Base-by-base conservation (phyloP, 2,888 invertebrate species). In the Orthosia incerta region DNA sequence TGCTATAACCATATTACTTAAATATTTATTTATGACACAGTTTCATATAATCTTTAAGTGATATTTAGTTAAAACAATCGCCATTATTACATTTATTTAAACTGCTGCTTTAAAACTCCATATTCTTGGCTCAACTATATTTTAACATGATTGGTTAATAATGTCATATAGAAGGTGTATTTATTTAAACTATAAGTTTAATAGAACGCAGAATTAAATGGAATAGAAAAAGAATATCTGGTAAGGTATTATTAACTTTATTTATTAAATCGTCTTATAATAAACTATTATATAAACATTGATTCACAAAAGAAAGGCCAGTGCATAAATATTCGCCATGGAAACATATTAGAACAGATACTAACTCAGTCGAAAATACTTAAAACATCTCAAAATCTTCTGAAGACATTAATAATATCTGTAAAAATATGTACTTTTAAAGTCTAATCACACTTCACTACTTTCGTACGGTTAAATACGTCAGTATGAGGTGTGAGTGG, bases 221-320 rank as follows among this genome's bases (percentile, higher is more conserved):
- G 65, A 61, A 74, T 39, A 83, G 63, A 77, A 87, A 77, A 70
- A 74, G 59, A 79, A 53, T 23, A 77, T 70, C 69, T 80, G 88
- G 87, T 86, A 86, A 86, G 88, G 86, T 86, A 86, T 87, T 86
- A 86, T 87, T 86, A 86, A 79, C 81, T 86, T 86, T 86, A 86
- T 88, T 86, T 68, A 86, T 88, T 86, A 64, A 86, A 81, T 85
- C 65, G 72, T 84, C 85, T 88, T 83, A 83, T 75, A 68, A 78
- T 84, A 79, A 87, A 85, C 88, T 86, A 86, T 86, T 63, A 74
- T 86, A 86, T 88, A 88, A 88, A 88, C 88, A 86, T 86, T 86
- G 86, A 86, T 88, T 88, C 86, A 88, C 87, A 86, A 84, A 88
- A 80, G 72, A 74, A 84, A 80, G 74, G 83, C 76, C 83, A 81